Evolutionary conservation across 2,888 invertebrate genomes (phyloP), one percentile per base, ranked within the genome.

Genomic region (Hirtodrosophila confusa): DNA sequence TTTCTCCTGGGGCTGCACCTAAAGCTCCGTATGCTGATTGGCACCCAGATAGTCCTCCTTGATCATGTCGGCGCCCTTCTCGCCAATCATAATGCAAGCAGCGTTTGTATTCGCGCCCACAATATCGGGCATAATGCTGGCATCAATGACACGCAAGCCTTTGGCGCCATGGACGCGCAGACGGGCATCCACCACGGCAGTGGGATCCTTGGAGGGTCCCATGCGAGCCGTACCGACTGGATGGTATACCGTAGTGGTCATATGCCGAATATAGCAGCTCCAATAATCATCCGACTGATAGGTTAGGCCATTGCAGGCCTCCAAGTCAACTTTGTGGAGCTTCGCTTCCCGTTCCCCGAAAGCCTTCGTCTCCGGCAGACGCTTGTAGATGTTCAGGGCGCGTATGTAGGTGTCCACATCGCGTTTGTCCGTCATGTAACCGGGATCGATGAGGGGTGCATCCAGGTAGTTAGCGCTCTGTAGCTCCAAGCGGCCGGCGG

Each of bases 211-310:
- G 2, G 80, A 78, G 0, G 93, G 92, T 3, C 94, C 94, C 95
- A 95, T 95, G 89, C 93, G 94, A 0, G 92, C 92, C 0, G 94
- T 93, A 48, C 95, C 93, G 2, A 93, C 93, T 0, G 95, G 96
- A 90, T 96, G 96, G 79, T 95, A 96, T 39, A 96, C 93, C 0
- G 97, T 97, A 71, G 95, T 95, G 1, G 93, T 93, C 87, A 95
- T 95, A 86, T 97, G 96, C 31, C 96, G 93, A 29, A 96, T 93
- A 69, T 95, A 94, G 87, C 97, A 97, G 83, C 96, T 96, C 96
- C 97, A 97, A 86, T 97, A 97, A 48, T 95, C 95, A 88, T 97
- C 96, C 9, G 95, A 94, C 77, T 95, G 94, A 53, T 95, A 93
- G 0, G 92, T 91, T 61, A 94, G 93, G 9, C 93, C 93, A 60